Conservation (phyloP, 2,113 vertebrate species). For the Tachycineta bicolor region DNA sequence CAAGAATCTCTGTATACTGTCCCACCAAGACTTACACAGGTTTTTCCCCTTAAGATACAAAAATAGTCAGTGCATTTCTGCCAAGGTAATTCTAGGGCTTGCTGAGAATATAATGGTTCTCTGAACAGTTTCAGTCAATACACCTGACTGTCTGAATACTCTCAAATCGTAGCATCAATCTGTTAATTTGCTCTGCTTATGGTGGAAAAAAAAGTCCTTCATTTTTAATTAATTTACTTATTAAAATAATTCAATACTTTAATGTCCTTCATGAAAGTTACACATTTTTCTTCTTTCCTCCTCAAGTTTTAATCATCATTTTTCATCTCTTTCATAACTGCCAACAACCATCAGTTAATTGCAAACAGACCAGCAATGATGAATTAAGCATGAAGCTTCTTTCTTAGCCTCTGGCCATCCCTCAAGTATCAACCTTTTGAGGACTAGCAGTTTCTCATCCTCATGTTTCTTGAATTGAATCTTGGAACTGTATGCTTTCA, state of each 20-base stretch:
- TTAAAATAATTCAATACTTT: background rate
- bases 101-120: background rate
- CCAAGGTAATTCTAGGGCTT: background rate
- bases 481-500: background rate
- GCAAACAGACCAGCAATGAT: background rate
- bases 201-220: background rate
- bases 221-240: background rate
- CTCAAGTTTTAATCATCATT: background rate
- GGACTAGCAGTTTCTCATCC: background rate
- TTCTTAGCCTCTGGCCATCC: constrained; percentile 1
- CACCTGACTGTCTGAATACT: background rate
- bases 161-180: background rate
- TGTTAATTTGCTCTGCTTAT: background rate
- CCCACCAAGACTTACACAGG: background rate
- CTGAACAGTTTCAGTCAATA: background rate
- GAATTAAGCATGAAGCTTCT: constrained; percentile 14
- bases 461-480: background rate
- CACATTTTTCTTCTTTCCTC: background rate
- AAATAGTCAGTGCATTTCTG: background rate
- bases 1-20: background rate
- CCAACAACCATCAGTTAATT: background rate
- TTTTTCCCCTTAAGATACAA: background rate
- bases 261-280: background rate
- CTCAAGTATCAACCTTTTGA: background rate
- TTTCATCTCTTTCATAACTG: background rate